These are phyloP conservation scores for Aegotheles bennettii DNA, from an alignment of 2,113 vertebrate genomes.

Conservation along the genomic window DNA sequence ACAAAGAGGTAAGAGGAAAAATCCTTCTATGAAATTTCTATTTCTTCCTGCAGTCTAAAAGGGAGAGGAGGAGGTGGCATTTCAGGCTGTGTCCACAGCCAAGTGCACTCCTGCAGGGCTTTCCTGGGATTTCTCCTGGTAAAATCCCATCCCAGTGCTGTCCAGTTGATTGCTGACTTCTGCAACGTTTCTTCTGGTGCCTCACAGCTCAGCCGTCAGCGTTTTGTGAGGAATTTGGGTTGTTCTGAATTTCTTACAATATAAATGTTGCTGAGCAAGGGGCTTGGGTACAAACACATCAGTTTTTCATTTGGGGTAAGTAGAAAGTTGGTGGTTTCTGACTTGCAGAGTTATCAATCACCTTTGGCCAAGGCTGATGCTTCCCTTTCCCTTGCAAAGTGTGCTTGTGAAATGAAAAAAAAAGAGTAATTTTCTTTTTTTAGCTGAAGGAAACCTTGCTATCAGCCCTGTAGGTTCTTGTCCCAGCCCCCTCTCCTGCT, in stretches of 20 bases:
- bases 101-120: background rate
- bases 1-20: slow-evolving; percentile 77
- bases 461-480: background rate
- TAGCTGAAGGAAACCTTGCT: background rate
- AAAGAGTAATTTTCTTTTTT: background rate
- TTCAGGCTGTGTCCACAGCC: background rate
- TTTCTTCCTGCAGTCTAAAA: rapidly evolving
- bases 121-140: background rate
- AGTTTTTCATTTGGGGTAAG: background rate
- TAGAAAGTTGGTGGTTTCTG: background rate
- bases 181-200: background rate
- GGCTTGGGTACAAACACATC: background rate
- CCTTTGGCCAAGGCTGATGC: background rate
- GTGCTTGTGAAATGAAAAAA: background rate
- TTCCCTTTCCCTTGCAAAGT: background rate
- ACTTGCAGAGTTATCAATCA: background rate
- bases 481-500: background rate
- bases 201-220: background rate
- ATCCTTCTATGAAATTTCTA: rapidly evolving
- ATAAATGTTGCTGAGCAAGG: background rate
- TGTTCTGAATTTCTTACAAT: background rate
- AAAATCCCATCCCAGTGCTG: rapidly evolving
- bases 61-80: background rate
- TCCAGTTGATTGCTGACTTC: background rate
- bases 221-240: too few relatives aligned